phyloP scores from a whole-genome alignment of 1,140 invertebrate genomes.

The Coptotermes formosanus region DNA sequence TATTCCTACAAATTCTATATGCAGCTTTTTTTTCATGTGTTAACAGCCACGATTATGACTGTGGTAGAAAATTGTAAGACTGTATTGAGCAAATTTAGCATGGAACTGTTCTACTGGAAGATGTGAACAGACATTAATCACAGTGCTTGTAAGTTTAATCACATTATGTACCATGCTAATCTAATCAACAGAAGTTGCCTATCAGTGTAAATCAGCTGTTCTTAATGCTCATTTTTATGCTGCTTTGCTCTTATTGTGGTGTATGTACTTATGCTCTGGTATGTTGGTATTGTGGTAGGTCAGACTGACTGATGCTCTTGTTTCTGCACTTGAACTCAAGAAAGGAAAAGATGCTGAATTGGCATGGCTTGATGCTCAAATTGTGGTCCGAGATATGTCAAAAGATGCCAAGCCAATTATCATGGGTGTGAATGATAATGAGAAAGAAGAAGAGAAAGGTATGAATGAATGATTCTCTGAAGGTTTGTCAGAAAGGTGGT shows the following conservation, averaged over 20 bases:
- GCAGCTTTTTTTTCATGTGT: too few relatives aligned
- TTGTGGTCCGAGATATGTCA: conserved; percentile 57
- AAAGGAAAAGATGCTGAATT: conserved; percentile 84
- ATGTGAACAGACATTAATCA: too few relatives aligned
- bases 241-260: not conserved
- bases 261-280: not conserved
- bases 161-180: too few relatives aligned
- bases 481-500: not conserved
- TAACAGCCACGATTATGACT: too few relatives aligned
- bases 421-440: conserved; percentile 24
- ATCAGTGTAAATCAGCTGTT: not conserved
- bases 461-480: too few relatives aligned
- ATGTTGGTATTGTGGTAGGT: conserved; percentile 56
- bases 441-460: conserved; percentile 22
- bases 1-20: too few relatives aligned
- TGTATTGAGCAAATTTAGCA: too few relatives aligned
- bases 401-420: conserved; percentile 43
- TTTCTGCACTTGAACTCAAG: conserved; percentile 85
- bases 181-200: too few relatives aligned
- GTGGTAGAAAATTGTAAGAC: too few relatives aligned
- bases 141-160: too few relatives aligned
- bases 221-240: not conserved
- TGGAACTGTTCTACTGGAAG: too few relatives aligned
- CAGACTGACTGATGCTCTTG: conserved; percentile 83
- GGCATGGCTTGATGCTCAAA: conserved; percentile 86